A percentile compares a stretch with the other conserved stretches of the same genome.
phyloP scores from a whole-genome alignment of 2,888 invertebrate species.

The Galerucella pusilla region DNA sequence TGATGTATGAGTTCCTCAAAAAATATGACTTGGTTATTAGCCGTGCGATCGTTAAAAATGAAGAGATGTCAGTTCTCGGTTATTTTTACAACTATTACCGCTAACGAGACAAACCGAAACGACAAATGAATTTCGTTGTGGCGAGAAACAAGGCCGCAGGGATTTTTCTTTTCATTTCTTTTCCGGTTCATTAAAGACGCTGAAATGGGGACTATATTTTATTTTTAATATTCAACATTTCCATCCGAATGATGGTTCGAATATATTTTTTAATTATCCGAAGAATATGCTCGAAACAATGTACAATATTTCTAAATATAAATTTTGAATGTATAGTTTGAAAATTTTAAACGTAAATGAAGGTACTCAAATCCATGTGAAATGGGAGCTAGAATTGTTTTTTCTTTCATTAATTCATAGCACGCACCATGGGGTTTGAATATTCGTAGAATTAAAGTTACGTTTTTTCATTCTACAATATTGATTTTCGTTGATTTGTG shows the following conservation, averaged over 20 bases:
- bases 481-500: too few relatives aligned
- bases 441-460: too few relatives aligned
- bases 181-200: conserved; percentile 31
- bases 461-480: too few relatives aligned
- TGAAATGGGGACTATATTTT: conserved; percentile 10
- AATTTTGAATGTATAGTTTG: too few relatives aligned
- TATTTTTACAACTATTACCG: conserved; percentile 32
- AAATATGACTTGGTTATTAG: conserved; percentile 26
- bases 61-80: conserved; percentile 30
- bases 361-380: too few relatives aligned
- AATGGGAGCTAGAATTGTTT: too few relatives aligned
- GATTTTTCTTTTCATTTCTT: conserved; percentile 33
- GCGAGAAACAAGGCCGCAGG: conserved; percentile 22
- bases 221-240: neutral
- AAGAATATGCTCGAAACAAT: neutral
- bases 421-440: too few relatives aligned
- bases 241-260: neutral
- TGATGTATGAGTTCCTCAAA: conserved; percentile 23
- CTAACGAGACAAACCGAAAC: conserved; percentile 33
- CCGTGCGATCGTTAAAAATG: conserved; percentile 34
- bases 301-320: too few relatives aligned
- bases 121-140: conserved; percentile 33
- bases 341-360: too few relatives aligned
- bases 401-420: too few relatives aligned
- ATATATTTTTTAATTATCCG: neutral